Conservation (phyloP, 2,113 vertebrate genomes). For the Grantiella picta region DNA sequence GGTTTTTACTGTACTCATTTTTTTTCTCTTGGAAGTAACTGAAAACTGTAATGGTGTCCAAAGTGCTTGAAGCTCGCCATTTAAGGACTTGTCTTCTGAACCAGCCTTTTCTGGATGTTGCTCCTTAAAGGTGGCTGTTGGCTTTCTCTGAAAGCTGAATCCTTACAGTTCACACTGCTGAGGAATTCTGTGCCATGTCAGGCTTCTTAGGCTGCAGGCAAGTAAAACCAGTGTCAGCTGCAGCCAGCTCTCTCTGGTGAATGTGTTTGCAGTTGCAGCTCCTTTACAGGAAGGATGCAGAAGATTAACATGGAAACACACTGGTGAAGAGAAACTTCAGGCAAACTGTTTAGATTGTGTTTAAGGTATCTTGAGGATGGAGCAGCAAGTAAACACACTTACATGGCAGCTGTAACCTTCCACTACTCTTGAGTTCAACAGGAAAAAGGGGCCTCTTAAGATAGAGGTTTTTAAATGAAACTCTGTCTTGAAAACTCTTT, state of each 20-base stretch:
- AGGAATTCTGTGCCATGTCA: not conserved
- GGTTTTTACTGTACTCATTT: not conserved
- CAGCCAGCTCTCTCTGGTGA: not conserved
- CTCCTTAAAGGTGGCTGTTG: not conserved
- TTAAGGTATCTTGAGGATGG: not conserved
- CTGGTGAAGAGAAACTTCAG: not conserved
- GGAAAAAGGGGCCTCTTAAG: not conserved
- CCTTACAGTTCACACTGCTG: not conserved
- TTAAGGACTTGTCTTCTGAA: slow-evolving; percentile 32
- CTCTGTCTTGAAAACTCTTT: not conserved
- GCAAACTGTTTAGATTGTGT: not conserved
- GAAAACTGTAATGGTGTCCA: not conserved
- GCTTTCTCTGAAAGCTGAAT: not conserved
- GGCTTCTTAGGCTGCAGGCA: not conserved
- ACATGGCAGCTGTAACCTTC: not conserved
- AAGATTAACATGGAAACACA: not conserved
- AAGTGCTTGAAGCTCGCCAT: not conserved
- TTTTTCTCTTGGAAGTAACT: not conserved
- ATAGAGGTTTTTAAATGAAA: not conserved
- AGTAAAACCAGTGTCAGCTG: not conserved
- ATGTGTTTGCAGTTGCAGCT: not conserved
- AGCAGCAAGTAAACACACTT: accelerated
- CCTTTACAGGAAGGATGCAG: not conserved
- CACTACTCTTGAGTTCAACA: not conserved
- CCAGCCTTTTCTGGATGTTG: not conserved